phyloP scores from a whole-genome alignment of 2,113 vertebrate species.

The Daubentonia madagascariensis region DNA sequence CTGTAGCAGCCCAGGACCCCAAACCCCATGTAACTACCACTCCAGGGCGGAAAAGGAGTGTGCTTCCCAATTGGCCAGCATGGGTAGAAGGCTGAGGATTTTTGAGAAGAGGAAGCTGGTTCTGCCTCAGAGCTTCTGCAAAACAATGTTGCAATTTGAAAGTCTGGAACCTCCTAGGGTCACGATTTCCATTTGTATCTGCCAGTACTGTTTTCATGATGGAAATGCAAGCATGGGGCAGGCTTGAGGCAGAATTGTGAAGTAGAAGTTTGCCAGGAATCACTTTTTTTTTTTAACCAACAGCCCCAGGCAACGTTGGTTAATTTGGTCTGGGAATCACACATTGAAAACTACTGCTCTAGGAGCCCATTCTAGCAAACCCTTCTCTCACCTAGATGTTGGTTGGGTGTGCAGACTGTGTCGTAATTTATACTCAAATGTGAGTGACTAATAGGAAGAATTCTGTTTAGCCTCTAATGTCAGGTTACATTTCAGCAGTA shows the following conservation, averaged over 20 bases:
- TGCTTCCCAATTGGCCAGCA: neutral
- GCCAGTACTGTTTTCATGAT: neutral
- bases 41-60: fast-evolving
- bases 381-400: neutral
- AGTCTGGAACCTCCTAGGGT: neutral
- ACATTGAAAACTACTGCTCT: neutral
- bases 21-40: neutral
- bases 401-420: too few species aligned
- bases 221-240: neutral
- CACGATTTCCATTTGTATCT: neutral
- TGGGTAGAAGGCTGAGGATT: neutral
- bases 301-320: neutral
- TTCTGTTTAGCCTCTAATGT: neutral
- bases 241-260: neutral
- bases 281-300: neutral
- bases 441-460: neutral
- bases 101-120: neutral
- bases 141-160: neutral
- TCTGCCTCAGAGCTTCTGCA: neutral
- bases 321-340: neutral
- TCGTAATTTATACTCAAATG: neutral
- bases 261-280: neutral
- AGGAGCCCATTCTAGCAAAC: neutral
- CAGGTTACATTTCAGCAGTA: neutral
- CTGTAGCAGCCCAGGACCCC: too few species aligned